Evolutionary conservation across 2,888 invertebrate genomes (phyloP).

Genomic region (Brassicogethes aeneus): DNA sequence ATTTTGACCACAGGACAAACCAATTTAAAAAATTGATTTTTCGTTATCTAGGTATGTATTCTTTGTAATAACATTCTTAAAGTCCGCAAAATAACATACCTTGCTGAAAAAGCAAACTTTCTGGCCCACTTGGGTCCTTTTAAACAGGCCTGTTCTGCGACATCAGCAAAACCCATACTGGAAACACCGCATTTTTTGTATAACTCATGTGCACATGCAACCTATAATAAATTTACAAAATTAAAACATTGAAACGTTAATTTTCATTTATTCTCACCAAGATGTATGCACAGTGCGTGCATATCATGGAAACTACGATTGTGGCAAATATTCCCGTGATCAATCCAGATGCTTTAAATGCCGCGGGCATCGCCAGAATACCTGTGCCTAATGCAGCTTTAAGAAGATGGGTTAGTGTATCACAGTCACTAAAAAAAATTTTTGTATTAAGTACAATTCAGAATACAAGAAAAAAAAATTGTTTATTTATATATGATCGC

Average conservation of each 20-base stretch:
- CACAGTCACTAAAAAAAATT: conserved; percentile 63
- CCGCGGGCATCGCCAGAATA: conserved; percentile 88
- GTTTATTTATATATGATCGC: not conserved
- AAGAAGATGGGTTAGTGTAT: conserved; percentile 85
- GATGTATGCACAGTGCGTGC: conserved; percentile 92
- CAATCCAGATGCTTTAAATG: conserved; percentile 82
- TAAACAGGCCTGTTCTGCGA: conserved; percentile 70
- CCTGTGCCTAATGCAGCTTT: conserved; percentile 96
- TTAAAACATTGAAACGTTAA: not conserved
- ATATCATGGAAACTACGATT: conserved; percentile 75
- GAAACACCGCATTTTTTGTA: conserved; percentile 63
- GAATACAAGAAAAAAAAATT: not conserved
- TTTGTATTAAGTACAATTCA: not conserved
- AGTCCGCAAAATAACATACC: conserved; percentile 42
- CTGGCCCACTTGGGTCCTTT: conserved; percentile 65
- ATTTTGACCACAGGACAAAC: too few relatives aligned
- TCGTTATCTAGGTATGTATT: too few relatives aligned
- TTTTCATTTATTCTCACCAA: conserved; percentile 52
- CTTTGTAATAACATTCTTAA: not conserved
- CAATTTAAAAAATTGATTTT: too few relatives aligned
- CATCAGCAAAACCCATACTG: conserved; percentile 78
- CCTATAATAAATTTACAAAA: conserved; percentile 42
- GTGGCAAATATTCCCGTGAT: conserved; percentile 76
- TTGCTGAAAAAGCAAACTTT: conserved; percentile 53
- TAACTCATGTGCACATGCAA: conserved; percentile 73